These are phyloP conservation scores for Vespertilio murinus DNA, from an alignment of 2,797 vertebrate genomes.

Conservation along the genomic window DNA sequence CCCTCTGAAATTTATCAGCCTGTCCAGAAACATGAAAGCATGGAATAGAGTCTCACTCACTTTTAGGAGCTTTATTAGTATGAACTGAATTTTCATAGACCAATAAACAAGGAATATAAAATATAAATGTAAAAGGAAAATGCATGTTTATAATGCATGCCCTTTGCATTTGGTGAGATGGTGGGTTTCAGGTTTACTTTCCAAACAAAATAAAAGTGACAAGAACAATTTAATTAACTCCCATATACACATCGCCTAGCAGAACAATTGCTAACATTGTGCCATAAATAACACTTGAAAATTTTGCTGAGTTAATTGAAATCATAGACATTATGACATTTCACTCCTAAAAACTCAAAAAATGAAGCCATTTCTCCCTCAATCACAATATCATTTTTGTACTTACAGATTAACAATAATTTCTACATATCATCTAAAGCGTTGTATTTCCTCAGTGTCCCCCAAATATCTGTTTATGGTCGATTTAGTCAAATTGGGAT, in stretches of 20 bases:
- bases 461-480: background rate
- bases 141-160: background rate
- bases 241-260: background rate
- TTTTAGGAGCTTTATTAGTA: slow-evolving; percentile 26
- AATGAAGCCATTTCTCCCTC: background rate
- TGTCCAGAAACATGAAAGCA: too few species aligned
- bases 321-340: background rate
- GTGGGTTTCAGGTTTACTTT: background rate
- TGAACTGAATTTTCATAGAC: background rate
- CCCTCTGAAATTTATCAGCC: too few species aligned
- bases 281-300: background rate
- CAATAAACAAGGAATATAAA: background rate
- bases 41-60: background rate
- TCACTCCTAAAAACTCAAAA: slow-evolving; percentile 18
- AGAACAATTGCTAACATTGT: slow-evolving; percentile 9
- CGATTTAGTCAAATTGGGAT: background rate
- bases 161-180: background rate
- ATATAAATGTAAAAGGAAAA: slow-evolving; percentile 10
- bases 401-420: background rate
- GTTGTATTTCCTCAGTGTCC: background rate
- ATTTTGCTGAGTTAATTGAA: slow-evolving; percentile 26
- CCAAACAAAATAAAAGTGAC: background rate
- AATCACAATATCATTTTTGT: background rate
- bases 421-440: background rate
- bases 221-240: background rate